Base-by-base conservation (phyloP, 2,888 invertebrate species). In the Ichneumoninae sp. region DNA sequence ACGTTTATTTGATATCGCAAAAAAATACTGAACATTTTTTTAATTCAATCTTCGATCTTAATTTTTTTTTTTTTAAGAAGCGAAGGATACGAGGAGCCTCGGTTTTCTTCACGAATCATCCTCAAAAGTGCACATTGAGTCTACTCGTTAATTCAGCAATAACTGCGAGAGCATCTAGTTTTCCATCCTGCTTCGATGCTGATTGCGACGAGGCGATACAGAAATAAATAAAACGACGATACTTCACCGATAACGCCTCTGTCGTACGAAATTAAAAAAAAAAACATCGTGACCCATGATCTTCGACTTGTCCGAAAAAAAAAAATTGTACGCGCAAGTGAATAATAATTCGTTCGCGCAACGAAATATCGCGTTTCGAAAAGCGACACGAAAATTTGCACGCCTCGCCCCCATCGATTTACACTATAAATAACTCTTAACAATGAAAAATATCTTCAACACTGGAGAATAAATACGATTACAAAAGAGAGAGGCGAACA, bases 391-490 rank as follows among this genome's bases (percentile, higher is more conserved):
- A 54, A 26, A 52, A 22, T 76, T 36, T 62, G 26, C 30, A 52
- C 47, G 69, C 66, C 69, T 75, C 68, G 69, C 22, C 60, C 16
- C 30, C n/a, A 50, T 72, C 76, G 80, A 62, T 40, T 40, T 65
- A 26, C 52, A 26, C 33, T 74, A 87, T 81, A 79, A 79, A 68
- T 80, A 87, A 83, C 70, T 50, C 80, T 87, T 78, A 87, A 86
- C 85, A 82, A 85, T 87, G 83, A 80, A 86, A 87, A 80, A 78
- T 78, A 75, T 86, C 82, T 89, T 89, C 89, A 89, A 90, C 89
- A 87, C 90, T 88, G 89, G 87, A 86, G 88, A 90, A 89, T 90
- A 88, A 83, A 79, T 71, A 88, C 87, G 86, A 89, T 85, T 89
- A 89, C 88, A 90, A 89, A 89, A 90, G 80, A 77, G 60, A 62